These are phyloP conservation scores for Herpailurus yagouaroundi DNA, from an alignment of 2,113 vertebrate species.

Conservation along the genomic window DNA sequence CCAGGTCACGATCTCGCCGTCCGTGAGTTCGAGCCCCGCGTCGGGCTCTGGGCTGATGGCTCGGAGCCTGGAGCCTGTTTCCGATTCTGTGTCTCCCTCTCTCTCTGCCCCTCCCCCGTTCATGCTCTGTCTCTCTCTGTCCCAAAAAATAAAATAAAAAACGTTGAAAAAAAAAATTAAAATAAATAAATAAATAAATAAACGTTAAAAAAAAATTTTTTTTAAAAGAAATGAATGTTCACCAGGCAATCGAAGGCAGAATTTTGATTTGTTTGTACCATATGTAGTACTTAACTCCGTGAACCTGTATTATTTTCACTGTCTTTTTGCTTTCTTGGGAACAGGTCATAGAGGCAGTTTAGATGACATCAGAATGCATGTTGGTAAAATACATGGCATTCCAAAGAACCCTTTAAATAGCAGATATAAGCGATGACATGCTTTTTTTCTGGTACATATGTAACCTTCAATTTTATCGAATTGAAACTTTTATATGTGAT, in stretches of 20 bases:
- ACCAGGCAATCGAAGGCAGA: slow-evolving; percentile 39
- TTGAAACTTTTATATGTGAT: slow-evolving; percentile 40
- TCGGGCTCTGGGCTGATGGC: too few relatives aligned
- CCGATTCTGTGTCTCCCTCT: too few relatives aligned
- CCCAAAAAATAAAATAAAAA: too few relatives aligned
- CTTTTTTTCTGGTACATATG: slow-evolving; percentile 46
- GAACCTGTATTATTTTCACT: slow-evolving; percentile 52
- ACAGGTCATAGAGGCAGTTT: slow-evolving; percentile 47
- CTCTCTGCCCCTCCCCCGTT: too few relatives aligned
- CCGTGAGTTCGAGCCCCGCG: too few relatives aligned
- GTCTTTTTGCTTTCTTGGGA: slow-evolving; percentile 58
- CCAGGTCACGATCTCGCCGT: too few relatives aligned
- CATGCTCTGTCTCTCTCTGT: too few relatives aligned
- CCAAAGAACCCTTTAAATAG: slow-evolving; percentile 53
- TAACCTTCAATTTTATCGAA: slow-evolving; percentile 62
- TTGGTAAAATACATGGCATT: slow-evolving; percentile 52
- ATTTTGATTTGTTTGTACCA: slow-evolving; percentile 42
- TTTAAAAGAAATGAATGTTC: neutral
- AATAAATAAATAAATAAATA: too few relatives aligned
- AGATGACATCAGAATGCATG: slow-evolving; percentile 49
- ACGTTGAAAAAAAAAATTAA: too few relatives aligned
- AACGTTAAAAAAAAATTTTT: too few relatives aligned
- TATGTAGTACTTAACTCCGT: slow-evolving; percentile 36
- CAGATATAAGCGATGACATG: slow-evolving; percentile 40
- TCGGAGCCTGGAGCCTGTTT: too few relatives aligned